Base-by-base conservation (phyloP, 2,888 invertebrate species). In the Agriopis marginaria region DNA sequence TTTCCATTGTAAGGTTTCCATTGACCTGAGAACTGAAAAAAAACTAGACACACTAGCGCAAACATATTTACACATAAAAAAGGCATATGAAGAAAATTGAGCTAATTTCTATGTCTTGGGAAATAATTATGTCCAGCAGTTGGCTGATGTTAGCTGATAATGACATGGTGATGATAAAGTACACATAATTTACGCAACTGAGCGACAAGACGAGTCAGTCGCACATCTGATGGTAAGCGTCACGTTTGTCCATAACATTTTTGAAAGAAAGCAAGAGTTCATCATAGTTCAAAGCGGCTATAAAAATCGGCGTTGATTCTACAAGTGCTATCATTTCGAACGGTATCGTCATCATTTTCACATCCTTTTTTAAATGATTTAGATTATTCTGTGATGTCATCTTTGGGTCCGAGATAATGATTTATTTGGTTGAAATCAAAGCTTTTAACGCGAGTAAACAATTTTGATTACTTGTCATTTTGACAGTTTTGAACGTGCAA, bases 351-450 rank as follows among this genome's bases (percentile, higher is more conserved):
- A 53, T 58, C 45, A 54, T 66, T 58, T 66, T 59, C 55, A 70
- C 63, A 66, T 66, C 66, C 63, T 70, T 61, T 61, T 55, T 55
- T 64, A 61, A 68, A 68, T 61, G 64, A 55, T 55, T 55, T 49
- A 17, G 64, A 60, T 64, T 55, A 54, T 68, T 68, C 60, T 50
- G 23, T 58, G 64, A 64, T 68, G 23, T 58, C 68, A 64, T 68
- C 49, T 61, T 55, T 54, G 55, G 50, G 17, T 42, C 60, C 50
- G 54, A 39, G 63, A 39, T 64, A 55, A 55, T 68, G 63, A 63
- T 68, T 60, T 11, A 55, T 60, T 64, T 32, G 50, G 14, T 53
- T 54, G 50, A 49, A 68, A 60, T 55, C 14, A 12, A 23, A 53
- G 44, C 51, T 40, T 63, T 50, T 53, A 63, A 45, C 32, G n/a